Base-by-base conservation (phyloP, 1,140 invertebrate genomes). In the Holotrichia oblita region DNA sequence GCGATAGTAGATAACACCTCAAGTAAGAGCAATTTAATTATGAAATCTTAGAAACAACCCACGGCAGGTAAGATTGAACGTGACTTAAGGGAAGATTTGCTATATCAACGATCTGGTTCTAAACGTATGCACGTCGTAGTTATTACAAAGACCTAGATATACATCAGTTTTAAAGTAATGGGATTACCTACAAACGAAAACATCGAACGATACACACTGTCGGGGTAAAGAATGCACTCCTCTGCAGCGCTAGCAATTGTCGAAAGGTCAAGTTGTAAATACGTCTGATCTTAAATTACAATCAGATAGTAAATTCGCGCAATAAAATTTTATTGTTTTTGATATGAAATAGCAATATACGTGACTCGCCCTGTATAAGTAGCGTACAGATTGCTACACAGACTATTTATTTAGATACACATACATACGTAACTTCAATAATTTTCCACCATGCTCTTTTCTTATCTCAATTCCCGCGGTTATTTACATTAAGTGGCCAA, bases 311-410 rank as follows among this genome's bases (percentile, higher is more conserved):
- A 69, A 69, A 69, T 69, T 69, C 22, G 20, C 61, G 9, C 61
- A 69, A 69, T 69, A 69, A 69, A 69, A 69, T 69, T 69, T 69
- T 69, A 69, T 69, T 69, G 61, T 69, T 22, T 69, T 34, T 69
- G 61, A 69, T 27, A 69, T 34, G 61, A 69, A 69, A 20, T 22
- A 20, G 61, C 61, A 10, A 10, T 34, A 69, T 22, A 69, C 61
- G 8, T 69, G 61, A 34, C 27, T 69, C 61, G 61, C 27, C 61
- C 61, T 24, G 22, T 69, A 14, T 34, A 69, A 22, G 27, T 24
- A 69, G 61, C 22, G 4, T 69, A 69, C 61, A 69, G 61, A 69
- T 69, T 69, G 48, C 48, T 20, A 17, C 48, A 69, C 7, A 69
- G 17, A 6, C 20, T 69, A 69, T 69, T 69, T 69, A 69, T 69